A percentile compares a stretch with the other conserved stretches of the same genome.
Conservation (phyloP, 2,888 invertebrate species). For the Apodemia zela region DNA sequence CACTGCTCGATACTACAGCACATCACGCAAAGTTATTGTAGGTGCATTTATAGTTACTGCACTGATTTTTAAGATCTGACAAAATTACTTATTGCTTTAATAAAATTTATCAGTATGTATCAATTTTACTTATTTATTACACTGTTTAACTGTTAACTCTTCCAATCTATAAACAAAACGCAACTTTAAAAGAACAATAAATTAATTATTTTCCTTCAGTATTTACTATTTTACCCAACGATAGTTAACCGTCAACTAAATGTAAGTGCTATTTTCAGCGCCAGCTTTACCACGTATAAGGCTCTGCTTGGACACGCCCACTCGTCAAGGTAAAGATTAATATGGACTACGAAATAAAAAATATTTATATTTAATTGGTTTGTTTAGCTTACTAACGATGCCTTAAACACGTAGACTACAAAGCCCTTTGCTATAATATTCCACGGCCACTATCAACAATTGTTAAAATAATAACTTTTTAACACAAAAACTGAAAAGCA, state of each 20-base stretch:
- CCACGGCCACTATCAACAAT: no score
- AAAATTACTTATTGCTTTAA: background rate
- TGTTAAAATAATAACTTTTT: no score
- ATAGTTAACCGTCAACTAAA: background rate
- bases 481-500: no score
- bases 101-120: background rate
- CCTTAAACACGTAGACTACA: background rate
- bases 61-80: background rate
- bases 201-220: background rate
- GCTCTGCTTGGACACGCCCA: conserved; percentile 1
- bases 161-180: no score
- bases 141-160: no score
- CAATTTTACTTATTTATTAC: no score
- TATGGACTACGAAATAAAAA: background rate
- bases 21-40: conserved; percentile 46
- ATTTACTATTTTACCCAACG: conserved; percentile 1
- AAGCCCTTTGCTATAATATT: background rate
- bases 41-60: background rate
- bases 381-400: background rate
- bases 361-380: conserved; percentile 1
- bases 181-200: no score
- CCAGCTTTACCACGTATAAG: background rate
- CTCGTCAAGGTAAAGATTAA: conserved; percentile 7
- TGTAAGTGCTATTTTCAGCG: conserved; percentile 1
- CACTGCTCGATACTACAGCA: conserved; percentile 43